Base-by-base conservation (phyloP, 2,113 vertebrate species). In the Diadophis punctatus region DNA sequence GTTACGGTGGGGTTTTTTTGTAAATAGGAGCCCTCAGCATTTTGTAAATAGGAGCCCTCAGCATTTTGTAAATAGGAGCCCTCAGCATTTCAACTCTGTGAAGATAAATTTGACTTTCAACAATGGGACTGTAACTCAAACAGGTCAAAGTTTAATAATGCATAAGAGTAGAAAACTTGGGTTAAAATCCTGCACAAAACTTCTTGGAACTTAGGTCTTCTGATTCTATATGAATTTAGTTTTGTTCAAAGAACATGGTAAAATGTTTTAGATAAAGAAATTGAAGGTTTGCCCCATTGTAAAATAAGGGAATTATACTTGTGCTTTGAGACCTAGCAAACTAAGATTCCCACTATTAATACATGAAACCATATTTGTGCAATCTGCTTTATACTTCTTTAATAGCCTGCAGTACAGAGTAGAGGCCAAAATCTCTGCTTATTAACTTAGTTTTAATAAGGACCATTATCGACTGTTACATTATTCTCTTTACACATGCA, bases 401-500 rank as follows among this genome's bases (percentile, higher is more conserved):
- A 90, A 94, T 96, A 94, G 56, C 18, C 55, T 91, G 30, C 48
- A 95, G 94, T 12, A 91, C 94, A 96, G 92, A 96, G 87, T 89
- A 96, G 90, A 96, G 88, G 93, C 87, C 87, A 95, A 96, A 94
- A 93, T 25, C 56, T 95, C 91, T 3, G 23, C 63, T 60, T 95
- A 97, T 96, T 95, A 96, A 96, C 96, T 97, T 93, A 88, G 25
- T 91, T 94, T 96, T 97, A 97, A 97, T 94, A 96, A 93, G 94
- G 85, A 91, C 88, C 94, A 90, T 95, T 96, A 93, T 30, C 34
- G 94, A 92, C 84, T 95, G 94, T 92, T 92, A 92, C 90, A 95
- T 95, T 94, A 93, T 95, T 94, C 86, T 95, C 91, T 74, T 52
- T 25, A 46, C 80, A 88, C 92, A 93, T 4, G 43, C 30, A 96